Conservation (phyloP, 2,113 vertebrate genomes). For the Triplophysa dalaica region DNA sequence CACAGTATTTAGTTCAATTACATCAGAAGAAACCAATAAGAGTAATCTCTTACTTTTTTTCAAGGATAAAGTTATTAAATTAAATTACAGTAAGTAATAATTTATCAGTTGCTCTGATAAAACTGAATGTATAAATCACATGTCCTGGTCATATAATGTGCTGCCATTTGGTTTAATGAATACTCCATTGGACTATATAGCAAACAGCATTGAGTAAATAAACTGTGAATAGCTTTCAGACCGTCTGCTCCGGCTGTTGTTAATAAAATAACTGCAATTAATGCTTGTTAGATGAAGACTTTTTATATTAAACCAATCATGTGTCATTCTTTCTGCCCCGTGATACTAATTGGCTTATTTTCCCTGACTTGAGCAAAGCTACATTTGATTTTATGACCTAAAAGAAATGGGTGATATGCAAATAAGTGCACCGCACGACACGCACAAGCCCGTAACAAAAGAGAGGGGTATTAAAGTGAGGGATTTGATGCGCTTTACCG, state of each 20-base stretch:
- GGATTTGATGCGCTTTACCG: not conserved
- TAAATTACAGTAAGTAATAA: too few relatives aligned
- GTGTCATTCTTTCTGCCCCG: slow-evolving; percentile 24
- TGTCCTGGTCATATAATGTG: not conserved
- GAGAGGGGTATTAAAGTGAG: not conserved
- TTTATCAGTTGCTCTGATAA: not conserved
- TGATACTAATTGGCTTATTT: slow-evolving; percentile 39
- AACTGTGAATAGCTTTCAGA: not conserved
- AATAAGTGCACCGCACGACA: slow-evolving; percentile 9
- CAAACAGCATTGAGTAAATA: not conserved
- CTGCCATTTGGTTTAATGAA: not conserved
- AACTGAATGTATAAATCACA: not conserved
- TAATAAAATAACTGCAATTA: slow-evolving; percentile 31
- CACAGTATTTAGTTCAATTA: too few relatives aligned
- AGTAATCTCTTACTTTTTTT: too few relatives aligned
- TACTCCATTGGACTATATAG: slow-evolving; percentile 7
- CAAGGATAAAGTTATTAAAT: too few relatives aligned
- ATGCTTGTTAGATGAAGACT: slow-evolving; percentile 30
- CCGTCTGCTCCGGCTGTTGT: slow-evolving; percentile 8
- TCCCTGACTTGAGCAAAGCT: slow-evolving; percentile 12
- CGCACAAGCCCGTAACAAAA: not conserved
- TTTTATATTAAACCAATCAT: slow-evolving; percentile 28
- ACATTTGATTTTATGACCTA: slow-evolving; percentile 4
- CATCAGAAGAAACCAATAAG: too few relatives aligned
- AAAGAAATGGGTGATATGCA: not conserved